Conservation (phyloP, 2,113 vertebrate species). For the Dinomys branickii region DNA sequence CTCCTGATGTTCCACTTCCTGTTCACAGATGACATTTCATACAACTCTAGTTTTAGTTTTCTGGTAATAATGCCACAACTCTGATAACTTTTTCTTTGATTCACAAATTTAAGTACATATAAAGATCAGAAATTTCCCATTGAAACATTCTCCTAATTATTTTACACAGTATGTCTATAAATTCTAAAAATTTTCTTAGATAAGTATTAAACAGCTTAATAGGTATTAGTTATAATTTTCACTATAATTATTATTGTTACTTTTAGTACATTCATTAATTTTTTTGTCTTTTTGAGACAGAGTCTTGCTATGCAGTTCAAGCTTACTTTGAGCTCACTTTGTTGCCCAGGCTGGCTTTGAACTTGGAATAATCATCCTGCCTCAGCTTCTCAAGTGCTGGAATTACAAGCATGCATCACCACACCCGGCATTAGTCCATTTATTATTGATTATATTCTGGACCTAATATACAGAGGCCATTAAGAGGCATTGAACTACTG, state of each 20-base stretch:
- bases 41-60: background rate
- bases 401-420: too few species aligned
- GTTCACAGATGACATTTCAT: background rate
- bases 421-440: background rate
- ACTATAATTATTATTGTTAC: background rate
- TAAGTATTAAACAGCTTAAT: background rate
- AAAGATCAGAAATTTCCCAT: conserved; percentile 12
- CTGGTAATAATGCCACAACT: background rate
- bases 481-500: background rate
- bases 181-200: background rate
- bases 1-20: background rate
- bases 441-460: background rate
- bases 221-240: background rate
- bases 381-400: too few species aligned
- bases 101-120: background rate
- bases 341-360: too few species aligned
- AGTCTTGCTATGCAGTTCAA: too few species aligned
- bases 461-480: background rate
- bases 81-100: background rate
- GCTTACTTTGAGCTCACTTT: too few species aligned
- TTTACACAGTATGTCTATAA: background rate
- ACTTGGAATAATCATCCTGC: too few species aligned
- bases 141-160: background rate
- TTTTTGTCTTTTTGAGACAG: too few species aligned
- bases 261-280: background rate